Evolutionary conservation across 2,113 vertebrate genomes (phyloP).

Genomic region (Helogale parvula): DNA sequence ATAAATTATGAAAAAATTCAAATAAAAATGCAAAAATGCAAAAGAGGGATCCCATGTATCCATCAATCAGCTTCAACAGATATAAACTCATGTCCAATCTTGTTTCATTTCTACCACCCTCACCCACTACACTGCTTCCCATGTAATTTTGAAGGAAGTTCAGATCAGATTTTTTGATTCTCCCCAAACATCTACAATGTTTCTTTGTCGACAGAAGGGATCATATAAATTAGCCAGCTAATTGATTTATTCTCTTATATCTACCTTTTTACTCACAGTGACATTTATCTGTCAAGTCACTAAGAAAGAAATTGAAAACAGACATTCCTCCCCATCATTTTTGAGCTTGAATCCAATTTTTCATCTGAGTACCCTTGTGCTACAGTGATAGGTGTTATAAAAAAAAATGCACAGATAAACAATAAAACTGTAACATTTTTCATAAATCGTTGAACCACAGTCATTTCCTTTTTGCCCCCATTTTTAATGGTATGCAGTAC

Average conservation of each 20-base stretch:
- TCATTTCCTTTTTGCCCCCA: conserved; percentile 18
- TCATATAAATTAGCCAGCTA: background rate
- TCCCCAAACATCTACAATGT: background rate
- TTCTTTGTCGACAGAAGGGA: background rate
- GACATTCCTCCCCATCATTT: conserved; percentile 26
- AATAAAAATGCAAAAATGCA: background rate
- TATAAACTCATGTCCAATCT: background rate
- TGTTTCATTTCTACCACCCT: background rate
- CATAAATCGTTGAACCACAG: conserved; percentile 45
- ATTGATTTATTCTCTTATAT: conserved; percentile 1
- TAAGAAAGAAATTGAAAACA: conserved; percentile 47
- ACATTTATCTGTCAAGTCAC: background rate
- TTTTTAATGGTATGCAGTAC: conserved; percentile 12
- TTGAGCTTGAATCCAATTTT: conserved; percentile 8
- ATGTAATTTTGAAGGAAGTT: background rate
- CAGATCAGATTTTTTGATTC: background rate
- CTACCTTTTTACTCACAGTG: conserved; percentile 20
- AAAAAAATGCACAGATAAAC: conserved; percentile 24
- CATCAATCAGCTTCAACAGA: background rate
- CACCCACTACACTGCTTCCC: background rate
- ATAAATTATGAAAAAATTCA: conserved; percentile 14
- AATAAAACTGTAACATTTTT: conserved; percentile 56
- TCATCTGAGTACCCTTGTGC: background rate
- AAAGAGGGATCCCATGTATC: background rate
- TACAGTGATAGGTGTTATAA: background rate